phyloP scores from a whole-genome alignment of 2,888 invertebrate genomes.

The Polyommatus iphigenia region DNA sequence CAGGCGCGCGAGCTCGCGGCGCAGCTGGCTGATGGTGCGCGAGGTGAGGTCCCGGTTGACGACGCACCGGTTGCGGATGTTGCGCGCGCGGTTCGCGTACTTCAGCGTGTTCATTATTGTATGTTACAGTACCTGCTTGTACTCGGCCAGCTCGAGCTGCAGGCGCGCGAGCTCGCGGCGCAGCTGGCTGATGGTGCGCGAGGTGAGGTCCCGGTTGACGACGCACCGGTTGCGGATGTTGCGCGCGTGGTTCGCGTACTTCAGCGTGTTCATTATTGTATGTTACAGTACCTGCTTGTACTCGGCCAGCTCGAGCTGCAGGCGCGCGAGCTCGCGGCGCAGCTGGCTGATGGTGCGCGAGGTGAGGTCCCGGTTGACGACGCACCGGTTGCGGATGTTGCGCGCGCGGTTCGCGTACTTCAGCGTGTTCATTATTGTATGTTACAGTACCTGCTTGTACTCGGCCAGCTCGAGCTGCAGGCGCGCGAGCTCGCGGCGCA shows the following conservation, averaged over 20 bases:
- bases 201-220: constrained; percentile 94
- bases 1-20: constrained; percentile 92
- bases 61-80: constrained; percentile 96
- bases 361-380: constrained; percentile 93
- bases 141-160: constrained; percentile 95
- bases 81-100: constrained; percentile 98
- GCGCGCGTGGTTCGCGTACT: constrained; percentile 98
- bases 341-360: constrained; percentile 94
- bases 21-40: constrained; percentile 91
- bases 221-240: constrained; percentile 98
- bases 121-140: constrained; percentile 84
- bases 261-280: constrained; percentile 88
- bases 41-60: constrained; percentile 95
- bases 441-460: constrained; percentile 87
- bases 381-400: constrained; percentile 97
- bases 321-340: constrained; percentile 90
- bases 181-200: constrained; percentile 92
- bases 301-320: constrained; percentile 95
- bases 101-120: constrained; percentile 91
- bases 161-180: constrained; percentile 93
- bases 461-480: constrained; percentile 95
- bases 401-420: constrained; percentile 98
- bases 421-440: constrained; percentile 85
- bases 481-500: constrained; percentile 92
- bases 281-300: constrained; percentile 86